Evolutionary conservation across 2,113 vertebrate genomes (phyloP), one percentile per base, ranked within the genome.

Genomic region (Anhinga anhinga): DNA sequence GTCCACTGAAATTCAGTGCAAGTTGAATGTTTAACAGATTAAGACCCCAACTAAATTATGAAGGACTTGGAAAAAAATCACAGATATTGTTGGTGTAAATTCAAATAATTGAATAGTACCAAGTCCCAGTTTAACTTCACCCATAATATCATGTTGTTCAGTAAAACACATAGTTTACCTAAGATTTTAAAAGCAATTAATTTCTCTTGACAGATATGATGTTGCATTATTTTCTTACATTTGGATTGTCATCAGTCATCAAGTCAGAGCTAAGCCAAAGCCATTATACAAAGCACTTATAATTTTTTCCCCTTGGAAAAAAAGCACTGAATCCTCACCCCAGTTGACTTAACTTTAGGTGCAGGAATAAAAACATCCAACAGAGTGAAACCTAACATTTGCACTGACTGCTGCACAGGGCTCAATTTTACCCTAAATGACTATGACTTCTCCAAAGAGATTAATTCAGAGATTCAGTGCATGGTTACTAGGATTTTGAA

Each of bases 181-280:
- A 82, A 91, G 89, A 88, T 87, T 97, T 92, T 92, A 61, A 74
- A 78, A 85, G 22, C 22, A 87, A 61, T 92, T 95, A 0, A 73
- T 93, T 95, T 71, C 26, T 84, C 66, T 47, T 95, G 53, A 77
- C 86, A 74, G 70, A 62, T 89, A 85, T 49, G 77, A 65, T 1
- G 0, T 56, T 93, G 82, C 52, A 82, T 89, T 92, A 94, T 95
- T 95, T 93, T 95, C 84, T 92, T 93, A 94, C 55, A 55, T 82
- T 95, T 91, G 66, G 50, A 82, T 94, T 95, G 84, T 90, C 73
- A 80, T 87, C 81, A 92, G 72, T 85, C 84, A 94, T 91, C 78
- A 95, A 80, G 40, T 89, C 83, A 91, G 36, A 85, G 77, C 26
- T 85, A 89, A 95, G 36, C 55, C 61, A 72, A 80, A 93, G 49